Conservation (phyloP, 35 echinoderm and acorn worm species). For the Ophioderma brevispina region DNA sequence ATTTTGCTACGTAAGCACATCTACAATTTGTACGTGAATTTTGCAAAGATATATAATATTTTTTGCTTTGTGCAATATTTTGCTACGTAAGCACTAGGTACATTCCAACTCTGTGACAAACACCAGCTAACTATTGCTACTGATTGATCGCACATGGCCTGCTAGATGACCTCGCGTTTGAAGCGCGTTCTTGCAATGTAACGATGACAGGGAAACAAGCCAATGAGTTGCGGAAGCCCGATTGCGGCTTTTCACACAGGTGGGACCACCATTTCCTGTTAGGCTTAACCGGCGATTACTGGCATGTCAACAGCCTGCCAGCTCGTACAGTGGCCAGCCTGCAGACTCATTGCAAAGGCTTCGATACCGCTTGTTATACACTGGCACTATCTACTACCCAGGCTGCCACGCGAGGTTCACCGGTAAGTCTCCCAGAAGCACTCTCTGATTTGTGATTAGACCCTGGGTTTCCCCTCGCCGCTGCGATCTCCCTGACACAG, state of each 20-base stretch:
- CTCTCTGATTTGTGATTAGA: too few relatives aligned
- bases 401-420: too few relatives aligned
- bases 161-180: slow-evolving; percentile 34
- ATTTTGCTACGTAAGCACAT: too few relatives aligned
- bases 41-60: too few relatives aligned
- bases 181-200: slow-evolving; percentile 48
- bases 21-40: too few relatives aligned
- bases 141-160: slow-evolving; percentile 45
- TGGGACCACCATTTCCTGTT: slow-evolving; percentile 38
- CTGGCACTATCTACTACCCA: too few relatives aligned
- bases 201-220: slow-evolving; percentile 53
- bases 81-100: neutral
- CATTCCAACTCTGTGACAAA: neutral
- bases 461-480: neutral
- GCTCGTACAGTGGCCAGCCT: too few relatives aligned
- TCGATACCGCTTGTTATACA: too few relatives aligned
- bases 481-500: neutral
- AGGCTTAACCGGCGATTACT: slow-evolving; percentile 23
- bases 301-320: slow-evolving; percentile 29
- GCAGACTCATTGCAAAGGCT: too few relatives aligned
- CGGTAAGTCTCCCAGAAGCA: too few relatives aligned
- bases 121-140: neutral
- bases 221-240: slow-evolving; percentile 46
- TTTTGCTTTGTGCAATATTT: too few relatives aligned
- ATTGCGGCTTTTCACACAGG: slow-evolving; percentile 47